These are phyloP conservation scores for Ctenicera cuprea DNA, from an alignment of 2,888 invertebrate species.

Conservation along the genomic window DNA sequence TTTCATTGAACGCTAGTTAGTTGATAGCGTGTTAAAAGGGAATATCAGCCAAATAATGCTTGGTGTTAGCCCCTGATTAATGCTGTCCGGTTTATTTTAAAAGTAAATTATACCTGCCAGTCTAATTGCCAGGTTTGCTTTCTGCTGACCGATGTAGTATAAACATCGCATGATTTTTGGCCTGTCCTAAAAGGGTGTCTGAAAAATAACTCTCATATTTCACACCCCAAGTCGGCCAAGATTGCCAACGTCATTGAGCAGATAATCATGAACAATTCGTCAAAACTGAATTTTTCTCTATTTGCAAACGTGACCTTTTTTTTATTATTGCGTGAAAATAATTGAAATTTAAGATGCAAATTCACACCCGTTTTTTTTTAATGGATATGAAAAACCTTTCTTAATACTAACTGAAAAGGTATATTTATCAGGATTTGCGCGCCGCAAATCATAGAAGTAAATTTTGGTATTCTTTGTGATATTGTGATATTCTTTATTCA, in stretches of 20 bases:
- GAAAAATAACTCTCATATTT: slow-evolving; percentile 9
- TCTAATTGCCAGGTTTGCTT: slow-evolving; percentile 25
- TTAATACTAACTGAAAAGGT: too few relatives aligned
- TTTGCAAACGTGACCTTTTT: background rate
- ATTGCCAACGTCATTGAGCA: background rate
- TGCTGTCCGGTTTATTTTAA: slow-evolving; percentile 35
- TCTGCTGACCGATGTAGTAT: slow-evolving; percentile 19
- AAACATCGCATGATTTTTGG: slow-evolving; percentile 25
- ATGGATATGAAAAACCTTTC: too few relatives aligned
- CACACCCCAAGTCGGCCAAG: background rate
- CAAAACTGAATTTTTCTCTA: background rate
- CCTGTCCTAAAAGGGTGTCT: slow-evolving; percentile 18
- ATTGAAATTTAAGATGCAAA: too few relatives aligned
- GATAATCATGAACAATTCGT: slow-evolving; percentile 1
- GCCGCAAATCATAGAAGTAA: too few relatives aligned
- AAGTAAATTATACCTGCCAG: slow-evolving; percentile 25
- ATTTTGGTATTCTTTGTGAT: too few relatives aligned
- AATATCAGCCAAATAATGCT: slow-evolving; percentile 16
- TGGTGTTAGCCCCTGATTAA: slow-evolving; percentile 25
- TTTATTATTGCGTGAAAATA: too few relatives aligned
- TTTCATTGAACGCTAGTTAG: slow-evolving; percentile 5
- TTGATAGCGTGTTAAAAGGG: slow-evolving; percentile 10
- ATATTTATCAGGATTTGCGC: too few relatives aligned
- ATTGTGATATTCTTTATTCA: too few relatives aligned
- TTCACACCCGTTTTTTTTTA: too few relatives aligned